Evolutionary conservation across 2,113 vertebrate species (phyloP).

Genomic region (Gasterosteus nipponicus): DNA sequence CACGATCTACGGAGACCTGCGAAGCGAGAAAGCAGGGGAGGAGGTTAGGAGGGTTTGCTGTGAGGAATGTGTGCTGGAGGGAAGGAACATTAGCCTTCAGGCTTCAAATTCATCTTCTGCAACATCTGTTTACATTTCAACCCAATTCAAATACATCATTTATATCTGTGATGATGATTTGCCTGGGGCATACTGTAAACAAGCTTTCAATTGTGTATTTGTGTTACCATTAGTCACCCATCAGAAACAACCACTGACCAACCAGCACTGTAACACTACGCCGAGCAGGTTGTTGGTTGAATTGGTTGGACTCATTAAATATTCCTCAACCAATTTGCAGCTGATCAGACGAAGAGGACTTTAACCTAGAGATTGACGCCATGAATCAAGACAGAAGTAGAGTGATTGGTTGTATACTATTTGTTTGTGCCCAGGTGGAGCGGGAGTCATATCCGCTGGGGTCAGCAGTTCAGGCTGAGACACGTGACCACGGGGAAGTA

Average conservation of each 20-base stretch:
- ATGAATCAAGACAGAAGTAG: too few relatives aligned
- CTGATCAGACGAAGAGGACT: not conserved
- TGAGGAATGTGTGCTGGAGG: not conserved
- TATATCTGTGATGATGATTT: not conserved
- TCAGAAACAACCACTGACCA: not conserved
- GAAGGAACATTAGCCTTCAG: not conserved
- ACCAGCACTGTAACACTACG: not conserved
- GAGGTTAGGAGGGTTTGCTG: too few relatives aligned
- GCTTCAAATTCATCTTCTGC: not conserved
- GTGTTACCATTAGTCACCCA: not conserved
- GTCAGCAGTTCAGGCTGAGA: constrained; percentile 92
- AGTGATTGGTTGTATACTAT: too few relatives aligned
- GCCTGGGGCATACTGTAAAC: not conserved
- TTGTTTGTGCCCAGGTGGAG: constrained; percentile 87
- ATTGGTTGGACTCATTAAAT: not conserved
- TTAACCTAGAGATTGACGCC: too few relatives aligned
- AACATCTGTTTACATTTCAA: not conserved
- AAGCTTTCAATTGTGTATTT: not conserved
- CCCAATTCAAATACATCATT: not conserved
- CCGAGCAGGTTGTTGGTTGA: too few relatives aligned
- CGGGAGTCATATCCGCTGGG: constrained; percentile 96
- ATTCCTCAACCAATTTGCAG: not conserved
- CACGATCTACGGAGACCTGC: too few relatives aligned
- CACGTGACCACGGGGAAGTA: constrained; percentile 98
- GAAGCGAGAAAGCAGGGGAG: too few relatives aligned